Conservation (phyloP, 2,113 vertebrate genomes). For the Malurus elegans region DNA sequence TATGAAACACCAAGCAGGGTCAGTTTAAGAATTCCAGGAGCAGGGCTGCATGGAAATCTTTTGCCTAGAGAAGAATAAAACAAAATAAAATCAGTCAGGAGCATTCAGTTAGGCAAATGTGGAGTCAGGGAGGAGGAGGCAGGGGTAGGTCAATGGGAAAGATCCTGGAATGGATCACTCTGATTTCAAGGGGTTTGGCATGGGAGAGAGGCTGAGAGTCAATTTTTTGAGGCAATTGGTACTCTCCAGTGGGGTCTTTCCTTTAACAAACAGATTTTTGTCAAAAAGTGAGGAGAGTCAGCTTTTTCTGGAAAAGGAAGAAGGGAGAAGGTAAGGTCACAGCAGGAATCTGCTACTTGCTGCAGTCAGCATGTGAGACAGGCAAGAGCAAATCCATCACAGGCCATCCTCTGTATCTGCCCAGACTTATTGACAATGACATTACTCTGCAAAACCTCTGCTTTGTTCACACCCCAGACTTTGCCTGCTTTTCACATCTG, state of each 20-base stretch:
- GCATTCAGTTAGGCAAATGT: neutral
- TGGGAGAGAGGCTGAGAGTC: neutral
- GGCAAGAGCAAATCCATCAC: accelerated
- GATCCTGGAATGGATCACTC: neutral
- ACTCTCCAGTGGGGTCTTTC: neutral
- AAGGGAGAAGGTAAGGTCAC: neutral
- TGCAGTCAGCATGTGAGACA: neutral
- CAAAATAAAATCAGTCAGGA: neutral
- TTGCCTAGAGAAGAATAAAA: neutral
- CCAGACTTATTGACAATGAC: neutral
- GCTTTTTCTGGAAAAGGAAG: neutral
- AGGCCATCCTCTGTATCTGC: neutral
- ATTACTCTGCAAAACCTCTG: neutral
- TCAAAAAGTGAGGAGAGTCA: neutral
- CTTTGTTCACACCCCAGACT: neutral
- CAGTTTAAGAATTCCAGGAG: neutral
- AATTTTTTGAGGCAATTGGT: neutral
- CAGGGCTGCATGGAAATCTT: neutral
- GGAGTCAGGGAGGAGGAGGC: neutral
- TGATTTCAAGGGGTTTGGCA: neutral
- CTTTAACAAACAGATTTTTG: neutral
- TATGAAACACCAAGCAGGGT: neutral
- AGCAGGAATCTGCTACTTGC: neutral
- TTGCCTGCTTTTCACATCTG: neutral
- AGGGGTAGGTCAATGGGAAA: neutral